Percentiles rank a stretch among this genome's conserved stretches.
phyloP scores from a whole-genome alignment of 2,888 invertebrate genomes.

The Notodonta dromedarius region DNA sequence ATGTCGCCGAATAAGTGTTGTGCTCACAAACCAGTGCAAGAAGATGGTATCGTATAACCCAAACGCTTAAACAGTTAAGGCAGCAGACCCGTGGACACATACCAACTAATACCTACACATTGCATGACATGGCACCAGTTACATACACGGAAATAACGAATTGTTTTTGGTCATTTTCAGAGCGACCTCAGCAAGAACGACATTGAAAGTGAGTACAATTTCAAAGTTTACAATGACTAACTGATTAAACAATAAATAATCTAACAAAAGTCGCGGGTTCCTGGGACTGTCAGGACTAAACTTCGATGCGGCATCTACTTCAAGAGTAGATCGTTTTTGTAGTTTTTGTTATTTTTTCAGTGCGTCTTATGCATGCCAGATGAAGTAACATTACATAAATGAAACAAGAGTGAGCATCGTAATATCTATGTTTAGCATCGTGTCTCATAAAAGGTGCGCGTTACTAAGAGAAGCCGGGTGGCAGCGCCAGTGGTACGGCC shows the following conservation, averaged over 20 bases:
- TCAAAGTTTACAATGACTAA: constrained; percentile 5
- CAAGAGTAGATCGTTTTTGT: no score
- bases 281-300: background rate
- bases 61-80: constrained; percentile 49
- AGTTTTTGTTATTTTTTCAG: background rate
- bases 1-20: constrained; percentile 55
- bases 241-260: background rate
- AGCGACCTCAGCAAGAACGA: constrained; percentile 94
- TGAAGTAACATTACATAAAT: constrained; percentile 44
- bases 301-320: background rate
- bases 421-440: constrained; percentile 75
- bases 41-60: constrained; percentile 61
- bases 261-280: background rate
- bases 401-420: constrained; percentile 49
- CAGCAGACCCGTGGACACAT: constrained; percentile 59
- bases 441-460: constrained; percentile 79
- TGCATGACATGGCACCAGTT: constrained; percentile 54
- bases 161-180: constrained; percentile 86
- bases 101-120: constrained; percentile 58
- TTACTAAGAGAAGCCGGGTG: constrained; percentile 66
- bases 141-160: constrained; percentile 68
- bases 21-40: constrained; percentile 63
- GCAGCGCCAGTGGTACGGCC: constrained; percentile 63
- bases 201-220: constrained; percentile 90
- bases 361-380: constrained; percentile 2